phyloP scores from a whole-genome alignment of 2,797 vertebrate species.

The Intellagama lesueurii region DNA sequence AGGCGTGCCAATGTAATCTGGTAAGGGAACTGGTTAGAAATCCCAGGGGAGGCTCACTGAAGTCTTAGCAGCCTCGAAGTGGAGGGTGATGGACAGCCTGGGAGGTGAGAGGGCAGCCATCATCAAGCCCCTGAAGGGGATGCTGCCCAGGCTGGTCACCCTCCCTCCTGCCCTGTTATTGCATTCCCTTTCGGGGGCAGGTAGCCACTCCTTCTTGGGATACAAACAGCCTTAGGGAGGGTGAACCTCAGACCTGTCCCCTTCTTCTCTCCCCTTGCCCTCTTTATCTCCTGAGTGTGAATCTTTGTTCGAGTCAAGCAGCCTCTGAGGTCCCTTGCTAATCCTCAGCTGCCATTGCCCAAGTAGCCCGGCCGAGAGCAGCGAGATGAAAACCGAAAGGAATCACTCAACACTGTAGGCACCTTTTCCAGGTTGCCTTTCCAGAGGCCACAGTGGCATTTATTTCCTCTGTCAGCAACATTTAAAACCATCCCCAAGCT shows the following conservation, averaged over 20 bases:
- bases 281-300: conserved; percentile 60
- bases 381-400: conserved; percentile 73
- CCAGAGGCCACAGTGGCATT: conserved; percentile 63
- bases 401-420: conserved; percentile 74
- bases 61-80: too few species aligned
- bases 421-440: conserved; percentile 70
- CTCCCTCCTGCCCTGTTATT: rapidly evolving
- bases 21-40: too few species aligned
- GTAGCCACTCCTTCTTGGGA: not conserved
- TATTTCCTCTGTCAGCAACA: conserved; percentile 58
- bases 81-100: too few species aligned
- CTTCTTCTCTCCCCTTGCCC: conserved; percentile 19
- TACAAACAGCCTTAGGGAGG: conserved; percentile 31
- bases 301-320: conserved; percentile 70
- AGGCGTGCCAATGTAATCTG: too few species aligned
- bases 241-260: conserved; percentile 47
- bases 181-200: not conserved
- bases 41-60: too few species aligned
- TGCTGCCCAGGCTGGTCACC: too few species aligned
- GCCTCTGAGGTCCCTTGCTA: conserved; percentile 64
- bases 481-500: conserved; percentile 49
- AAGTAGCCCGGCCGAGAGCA: conserved; percentile 71
- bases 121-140: not conserved
- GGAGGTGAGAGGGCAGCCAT: too few species aligned
- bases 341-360: conserved; percentile 68